phyloP scores from a whole-genome alignment of 2,797 vertebrate species.

The Gadopsis marmoratus region DNA sequence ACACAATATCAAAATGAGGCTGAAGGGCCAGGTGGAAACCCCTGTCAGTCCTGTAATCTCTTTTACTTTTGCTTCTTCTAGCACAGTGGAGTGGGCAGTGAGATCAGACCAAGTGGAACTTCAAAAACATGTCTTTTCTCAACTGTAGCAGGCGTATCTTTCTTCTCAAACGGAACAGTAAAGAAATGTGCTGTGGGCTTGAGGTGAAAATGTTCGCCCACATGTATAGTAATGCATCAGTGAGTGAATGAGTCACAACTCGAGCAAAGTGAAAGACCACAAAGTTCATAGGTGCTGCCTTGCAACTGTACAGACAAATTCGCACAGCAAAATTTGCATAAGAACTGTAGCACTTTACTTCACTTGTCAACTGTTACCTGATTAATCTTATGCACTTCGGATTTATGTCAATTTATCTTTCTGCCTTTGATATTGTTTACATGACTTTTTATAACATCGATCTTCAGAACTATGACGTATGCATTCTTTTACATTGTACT shows the following conservation, averaged over 20 bases:
- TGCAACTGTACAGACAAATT: not conserved
- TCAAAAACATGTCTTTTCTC: not conserved
- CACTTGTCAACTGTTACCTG: not conserved
- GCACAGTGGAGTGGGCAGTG: slow-evolving; percentile 40
- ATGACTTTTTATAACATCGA: not conserved
- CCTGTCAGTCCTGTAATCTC: not conserved
- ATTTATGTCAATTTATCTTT: not conserved
- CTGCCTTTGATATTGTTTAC: not conserved
- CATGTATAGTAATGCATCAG: slow-evolving; percentile 34
- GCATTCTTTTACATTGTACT: slow-evolving; percentile 22
- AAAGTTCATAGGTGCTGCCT: slow-evolving; percentile 16
- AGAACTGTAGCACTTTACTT: slow-evolving; percentile 58
- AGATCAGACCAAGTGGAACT: slow-evolving; percentile 33
- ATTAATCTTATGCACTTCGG: not conserved
- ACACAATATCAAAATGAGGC: not conserved
- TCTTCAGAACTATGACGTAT: not conserved
- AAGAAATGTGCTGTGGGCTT: slow-evolving; percentile 40
- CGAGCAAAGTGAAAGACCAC: not conserved
- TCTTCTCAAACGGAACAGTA: slow-evolving; percentile 55
- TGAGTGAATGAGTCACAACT: slow-evolving; percentile 46
- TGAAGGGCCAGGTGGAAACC: slow-evolving; percentile 41
- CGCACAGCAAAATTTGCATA: not conserved
- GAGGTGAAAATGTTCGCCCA: slow-evolving; percentile 30
- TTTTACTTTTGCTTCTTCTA: not conserved
- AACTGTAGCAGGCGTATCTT: slow-evolving; percentile 27